Conservation (phyloP, 2,888 invertebrate species). For the Heteromyza rotundicornis region DNA sequence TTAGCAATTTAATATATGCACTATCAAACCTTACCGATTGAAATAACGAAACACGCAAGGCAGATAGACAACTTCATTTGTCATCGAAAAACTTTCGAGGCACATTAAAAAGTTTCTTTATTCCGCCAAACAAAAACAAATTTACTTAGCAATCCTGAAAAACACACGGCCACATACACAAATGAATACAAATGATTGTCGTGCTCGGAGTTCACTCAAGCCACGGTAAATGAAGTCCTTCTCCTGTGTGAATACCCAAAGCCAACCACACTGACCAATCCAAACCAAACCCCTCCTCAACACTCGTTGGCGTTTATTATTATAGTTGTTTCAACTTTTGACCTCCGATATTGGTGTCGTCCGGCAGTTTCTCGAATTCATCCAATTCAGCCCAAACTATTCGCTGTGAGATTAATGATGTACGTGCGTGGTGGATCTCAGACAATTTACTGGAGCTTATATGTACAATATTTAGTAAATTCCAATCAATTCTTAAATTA, state of each 20-base stretch:
- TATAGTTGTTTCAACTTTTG: not conserved
- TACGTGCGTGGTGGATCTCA: not conserved
- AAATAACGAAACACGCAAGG: too few species aligned
- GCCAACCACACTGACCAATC: too few species aligned
- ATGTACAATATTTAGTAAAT: too few species aligned
- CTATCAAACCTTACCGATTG: too few species aligned
- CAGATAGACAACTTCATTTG: too few species aligned
- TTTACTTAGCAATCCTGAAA: not conserved
- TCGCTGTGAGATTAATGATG: constrained; percentile 3
- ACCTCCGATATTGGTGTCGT: not conserved
- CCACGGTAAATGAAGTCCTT: not conserved
- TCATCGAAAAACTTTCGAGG: too few species aligned
- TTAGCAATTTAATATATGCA: too few species aligned
- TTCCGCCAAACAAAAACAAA: not conserved
- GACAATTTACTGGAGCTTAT: not conserved
- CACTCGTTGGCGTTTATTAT: constrained; percentile 1
- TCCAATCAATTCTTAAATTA: too few species aligned
- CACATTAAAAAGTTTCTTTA: too few species aligned
- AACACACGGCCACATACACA: not conserved
- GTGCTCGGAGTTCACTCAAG: not conserved
- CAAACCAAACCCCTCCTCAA: too few species aligned
- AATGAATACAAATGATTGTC: constrained; percentile 4
- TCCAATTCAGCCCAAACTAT: not conserved
- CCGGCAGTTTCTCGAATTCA: not conserved
- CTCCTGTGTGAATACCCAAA: too few species aligned